phyloP scores from a whole-genome alignment of 2,888 invertebrate species.

The Ametastegia equiseti region DNA sequence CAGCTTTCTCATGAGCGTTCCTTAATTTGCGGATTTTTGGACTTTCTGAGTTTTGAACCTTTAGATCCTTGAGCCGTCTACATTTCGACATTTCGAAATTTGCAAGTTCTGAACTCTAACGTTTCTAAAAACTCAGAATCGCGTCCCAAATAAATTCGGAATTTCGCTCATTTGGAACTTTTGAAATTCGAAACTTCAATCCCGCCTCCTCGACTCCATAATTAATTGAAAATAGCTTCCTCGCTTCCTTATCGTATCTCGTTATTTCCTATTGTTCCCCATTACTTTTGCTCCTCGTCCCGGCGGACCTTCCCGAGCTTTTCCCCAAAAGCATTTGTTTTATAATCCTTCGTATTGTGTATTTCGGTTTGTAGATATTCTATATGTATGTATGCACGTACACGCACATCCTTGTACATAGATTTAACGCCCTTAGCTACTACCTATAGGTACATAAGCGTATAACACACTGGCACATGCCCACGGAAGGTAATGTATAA shows the following conservation, averaged over 20 bases:
- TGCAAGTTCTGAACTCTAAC: too few relatives aligned
- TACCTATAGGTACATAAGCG: not conserved
- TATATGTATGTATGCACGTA: not conserved
- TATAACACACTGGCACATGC: not conserved
- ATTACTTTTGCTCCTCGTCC: constrained; percentile 27
- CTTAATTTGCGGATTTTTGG: too few relatives aligned
- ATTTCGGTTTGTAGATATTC: constrained; percentile 18
- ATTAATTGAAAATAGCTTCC: constrained; percentile 37
- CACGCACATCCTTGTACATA: constrained; percentile 9
- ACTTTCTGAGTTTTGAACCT: too few relatives aligned
- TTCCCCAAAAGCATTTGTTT: constrained; percentile 21
- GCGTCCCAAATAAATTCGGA: too few relatives aligned
- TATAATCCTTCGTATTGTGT: constrained; percentile 14
- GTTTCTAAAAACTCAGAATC: too few relatives aligned
- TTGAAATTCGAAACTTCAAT: too few relatives aligned
- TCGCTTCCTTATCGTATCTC: constrained; percentile 30
- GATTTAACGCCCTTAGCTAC: not conserved
- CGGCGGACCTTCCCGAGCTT: constrained; percentile 34
- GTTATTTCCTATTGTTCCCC: constrained; percentile 33
- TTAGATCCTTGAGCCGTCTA: not conserved
- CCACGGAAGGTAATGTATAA: constrained; percentile 35
- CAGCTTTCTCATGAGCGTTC: too few relatives aligned
- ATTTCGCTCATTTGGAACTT: too few relatives aligned
- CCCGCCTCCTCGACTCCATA: too few relatives aligned
- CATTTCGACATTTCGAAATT: too few relatives aligned